Evolutionary conservation across 2,888 invertebrate species (phyloP).

Genomic region (Zygothrica quintamaculata): DNA sequence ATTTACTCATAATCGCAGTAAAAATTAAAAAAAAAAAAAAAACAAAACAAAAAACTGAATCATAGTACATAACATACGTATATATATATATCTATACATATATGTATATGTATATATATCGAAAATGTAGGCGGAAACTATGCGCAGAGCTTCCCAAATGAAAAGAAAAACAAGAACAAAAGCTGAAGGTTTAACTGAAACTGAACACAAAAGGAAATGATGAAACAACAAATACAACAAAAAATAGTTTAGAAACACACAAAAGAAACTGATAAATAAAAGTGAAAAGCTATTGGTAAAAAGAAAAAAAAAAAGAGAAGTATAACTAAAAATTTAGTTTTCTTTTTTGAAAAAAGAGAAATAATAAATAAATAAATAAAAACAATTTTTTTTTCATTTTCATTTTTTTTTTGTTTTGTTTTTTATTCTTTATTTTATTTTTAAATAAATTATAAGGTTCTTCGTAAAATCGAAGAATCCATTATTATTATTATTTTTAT

Average conservation of each 20-base stretch:
- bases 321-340: conserved; percentile 12
- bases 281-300: conserved; percentile 3
- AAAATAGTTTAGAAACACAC: conserved; percentile 22
- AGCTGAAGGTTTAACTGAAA: conserved; percentile 40
- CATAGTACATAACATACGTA: conserved; percentile 21
- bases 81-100: conserved; percentile 5
- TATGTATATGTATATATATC: conserved; percentile 30
- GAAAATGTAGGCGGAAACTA: conserved; percentile 39
- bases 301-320: conserved; percentile 3
- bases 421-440: conserved; percentile 65
- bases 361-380: conserved; percentile 3
- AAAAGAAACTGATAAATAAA: conserved; percentile 37
- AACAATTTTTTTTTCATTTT: conserved; percentile 13
- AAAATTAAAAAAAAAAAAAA: conserved; percentile 14
- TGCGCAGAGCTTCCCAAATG: conserved; percentile 10
- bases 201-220: conserved; percentile 66
- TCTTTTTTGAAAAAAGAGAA: background rate
- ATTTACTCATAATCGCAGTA: conserved; percentile 55
- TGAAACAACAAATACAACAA: conserved; percentile 22
- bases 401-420: conserved; percentile 51
- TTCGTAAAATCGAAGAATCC: conserved; percentile 84
- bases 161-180: conserved; percentile 15
- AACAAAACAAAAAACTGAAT: conserved; percentile 27
- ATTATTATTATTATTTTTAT: conserved; percentile 51
- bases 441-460: conserved; percentile 81